Conservation (phyloP, 2,888 invertebrate species). For the Podabrus alpinus region DNA sequence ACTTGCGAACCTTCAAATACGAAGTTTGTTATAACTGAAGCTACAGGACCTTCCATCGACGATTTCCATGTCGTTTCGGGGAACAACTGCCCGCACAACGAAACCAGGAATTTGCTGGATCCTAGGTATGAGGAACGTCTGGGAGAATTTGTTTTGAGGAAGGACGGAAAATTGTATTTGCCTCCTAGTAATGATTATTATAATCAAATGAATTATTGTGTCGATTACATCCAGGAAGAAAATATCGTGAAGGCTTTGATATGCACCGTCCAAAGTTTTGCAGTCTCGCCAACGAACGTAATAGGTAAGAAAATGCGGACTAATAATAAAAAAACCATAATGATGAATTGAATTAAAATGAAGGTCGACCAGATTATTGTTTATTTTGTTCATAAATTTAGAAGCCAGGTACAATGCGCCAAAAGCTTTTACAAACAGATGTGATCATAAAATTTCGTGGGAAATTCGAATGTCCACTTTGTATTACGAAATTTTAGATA, state of each 20-base stretch:
- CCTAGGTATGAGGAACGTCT: neutral
- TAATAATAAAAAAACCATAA: neutral
- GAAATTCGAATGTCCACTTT: neutral
- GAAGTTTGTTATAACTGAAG: neutral
- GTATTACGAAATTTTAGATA: neutral
- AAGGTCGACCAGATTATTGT: neutral
- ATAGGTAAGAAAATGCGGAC: neutral
- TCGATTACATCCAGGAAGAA: slow-evolving; percentile 22
- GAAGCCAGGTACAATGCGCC: neutral
- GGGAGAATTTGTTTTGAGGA: slow-evolving; percentile 2
- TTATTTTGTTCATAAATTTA: neutral
- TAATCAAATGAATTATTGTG: slow-evolving; percentile 9
- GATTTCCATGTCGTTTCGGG: slow-evolving; percentile 7
- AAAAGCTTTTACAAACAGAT: neutral
- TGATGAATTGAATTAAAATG: neutral
- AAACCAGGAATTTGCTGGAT: neutral
- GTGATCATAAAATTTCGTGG: neutral
- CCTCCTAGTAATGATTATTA: neutral
- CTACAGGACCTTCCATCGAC: neutral
- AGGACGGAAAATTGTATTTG: slow-evolving; percentile 3
- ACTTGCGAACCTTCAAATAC: slow-evolving; percentile 10
- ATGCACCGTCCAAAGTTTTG: neutral
- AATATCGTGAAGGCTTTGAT: slow-evolving; percentile 5
- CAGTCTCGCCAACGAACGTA: neutral
- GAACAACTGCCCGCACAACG: neutral